Base-by-base conservation (phyloP, 2,113 vertebrate species). In the Cardinalis cardinalis region DNA sequence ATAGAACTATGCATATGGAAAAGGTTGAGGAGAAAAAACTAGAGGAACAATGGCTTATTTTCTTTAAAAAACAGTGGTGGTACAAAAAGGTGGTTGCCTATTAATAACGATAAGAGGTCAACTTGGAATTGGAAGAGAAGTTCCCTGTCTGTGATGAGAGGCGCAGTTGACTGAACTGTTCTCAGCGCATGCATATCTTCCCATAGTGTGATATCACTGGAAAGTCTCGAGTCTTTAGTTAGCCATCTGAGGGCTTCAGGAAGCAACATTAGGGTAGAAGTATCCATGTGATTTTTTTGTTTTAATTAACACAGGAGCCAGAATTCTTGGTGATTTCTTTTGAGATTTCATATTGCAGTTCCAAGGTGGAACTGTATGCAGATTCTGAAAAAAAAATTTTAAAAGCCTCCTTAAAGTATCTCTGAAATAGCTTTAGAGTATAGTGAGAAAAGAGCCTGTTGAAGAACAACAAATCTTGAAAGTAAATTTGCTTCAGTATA, bases 271-370 rank as follows among this genome's bases (percentile, higher is more conserved):
- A 56, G n/a, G 18, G 8, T 17, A 56, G 63, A 90, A 76, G 58
- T 68, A 76, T 14, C 24, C 51, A 48, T 3, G 0, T 59, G 10
- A 0, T 17, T 14, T 8, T 12, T 21, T 15, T 7, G 24, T 24
- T 77, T 65, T 38, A 40, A 49, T 79, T 84, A 60, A 72, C 2
- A 1, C 4, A 49, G 4, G 5, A 76, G 4, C n/a, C 31, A 56
- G 19, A 70, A 44, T 61, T 65, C 6, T 77, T 89, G 25, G 14
- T 61, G 9, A 8, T 36, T 80, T 87, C n/a, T 72, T 75, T 51
- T 44, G 34, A 20, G 28, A 52, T 73, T 89, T 74, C 14, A 5
- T 82, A 40, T 10, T 73, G 34, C 24, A 70, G 10, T 70, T 31
- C 61, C 87, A 84, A 89, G 40, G 26, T 34, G 20, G 10, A 75